Percentiles rank a stretch among this genome's conserved stretches.
These are phyloP conservation scores for Betta splendens DNA, from an alignment of 2,797 vertebrate genomes.

Conservation along the genomic window DNA sequence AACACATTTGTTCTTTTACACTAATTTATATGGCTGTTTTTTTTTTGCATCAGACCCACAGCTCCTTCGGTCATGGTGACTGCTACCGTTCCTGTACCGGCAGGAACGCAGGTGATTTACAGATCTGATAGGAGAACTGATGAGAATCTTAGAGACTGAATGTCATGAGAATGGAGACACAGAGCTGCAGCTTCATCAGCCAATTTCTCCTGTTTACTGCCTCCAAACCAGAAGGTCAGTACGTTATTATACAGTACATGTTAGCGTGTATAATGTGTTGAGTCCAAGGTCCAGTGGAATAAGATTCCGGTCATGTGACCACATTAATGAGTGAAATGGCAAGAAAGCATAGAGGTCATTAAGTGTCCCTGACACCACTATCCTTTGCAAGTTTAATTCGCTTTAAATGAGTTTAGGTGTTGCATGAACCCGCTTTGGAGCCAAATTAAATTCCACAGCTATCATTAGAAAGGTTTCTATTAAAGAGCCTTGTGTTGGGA, in stretches of 20 bases:
- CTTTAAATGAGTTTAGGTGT: conserved; percentile 77
- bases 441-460: conserved; percentile 79
- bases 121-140: conserved; percentile 16
- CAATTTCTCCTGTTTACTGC: background rate
- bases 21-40: background rate
- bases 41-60: too few relatives aligned
- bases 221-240: conserved; percentile 9
- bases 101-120: conserved; percentile 13
- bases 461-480: conserved; percentile 77
- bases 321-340: conserved; percentile 17
- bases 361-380: conserved; percentile 57
- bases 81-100: background rate
- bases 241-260: background rate
- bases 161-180: conserved; percentile 7
- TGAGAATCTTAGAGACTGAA: conserved; percentile 1
- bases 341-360: conserved; percentile 37
- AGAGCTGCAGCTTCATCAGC: background rate
- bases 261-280: background rate
- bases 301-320: conserved; percentile 25
- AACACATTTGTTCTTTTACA: background rate
- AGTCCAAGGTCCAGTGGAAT: background rate
- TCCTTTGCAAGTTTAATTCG: conserved; percentile 67
- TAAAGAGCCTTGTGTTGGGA: conserved; percentile 73
- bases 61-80: background rate
- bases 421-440: conserved; percentile 72